These are phyloP conservation scores for Serripes groenlandicus DNA, from an alignment of 2,888 invertebrate species.

Conservation along the genomic window DNA sequence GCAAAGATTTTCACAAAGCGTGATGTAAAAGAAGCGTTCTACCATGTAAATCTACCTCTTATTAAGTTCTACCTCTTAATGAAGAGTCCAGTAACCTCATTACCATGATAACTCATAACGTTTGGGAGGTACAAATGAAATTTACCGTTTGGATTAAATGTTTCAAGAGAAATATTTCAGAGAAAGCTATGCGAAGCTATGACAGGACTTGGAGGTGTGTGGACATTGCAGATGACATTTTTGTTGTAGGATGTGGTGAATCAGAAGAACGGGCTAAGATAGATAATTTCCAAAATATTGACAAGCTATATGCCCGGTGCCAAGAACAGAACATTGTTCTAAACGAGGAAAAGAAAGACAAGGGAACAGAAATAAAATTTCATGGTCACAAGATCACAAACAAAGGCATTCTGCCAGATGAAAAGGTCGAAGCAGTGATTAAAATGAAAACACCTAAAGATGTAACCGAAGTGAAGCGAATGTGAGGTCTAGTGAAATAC, in stretches of 20 bases:
- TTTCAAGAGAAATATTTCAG: too few relatives aligned
- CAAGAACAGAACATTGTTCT: constrained; percentile 42
- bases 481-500: constrained; percentile 65
- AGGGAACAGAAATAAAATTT: background rate
- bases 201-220: too few relatives aligned
- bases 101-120: constrained; percentile 71
- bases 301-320: constrained; percentile 33
- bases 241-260: too few relatives aligned
- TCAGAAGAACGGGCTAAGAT: constrained; percentile 23
- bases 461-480: constrained; percentile 20
- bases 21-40: constrained; percentile 66
- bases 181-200: too few relatives aligned
- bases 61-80: too few relatives aligned
- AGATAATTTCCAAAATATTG: constrained; percentile 22
- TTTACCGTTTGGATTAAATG: background rate
- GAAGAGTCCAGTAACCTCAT: constrained; percentile 62
- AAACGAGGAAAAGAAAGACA: too few relatives aligned
- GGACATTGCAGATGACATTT: constrained; percentile 44
- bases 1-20: constrained; percentile 69
- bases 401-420: constrained; percentile 11
- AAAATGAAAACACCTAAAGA: constrained; percentile 25
- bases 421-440: background rate
- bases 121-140: constrained; percentile 48
- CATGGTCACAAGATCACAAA: constrained; percentile 17
- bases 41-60: constrained; percentile 50